Evolutionary conservation across 64 coral and sea anemone genomes (phyloP), one percentile per base, ranked within the genome.

Genomic region (Dendronephthya gigantea): DNA sequence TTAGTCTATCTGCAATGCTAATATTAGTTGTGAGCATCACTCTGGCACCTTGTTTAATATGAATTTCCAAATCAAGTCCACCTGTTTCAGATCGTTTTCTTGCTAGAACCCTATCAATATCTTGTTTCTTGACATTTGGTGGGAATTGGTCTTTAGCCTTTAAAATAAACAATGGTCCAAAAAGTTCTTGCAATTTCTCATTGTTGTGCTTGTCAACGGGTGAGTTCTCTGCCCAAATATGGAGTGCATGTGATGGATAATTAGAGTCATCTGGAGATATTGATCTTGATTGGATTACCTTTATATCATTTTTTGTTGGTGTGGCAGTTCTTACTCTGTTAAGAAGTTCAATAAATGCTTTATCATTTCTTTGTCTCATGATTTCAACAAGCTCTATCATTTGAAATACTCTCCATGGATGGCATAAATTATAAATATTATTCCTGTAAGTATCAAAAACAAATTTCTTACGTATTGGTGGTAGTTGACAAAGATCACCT

Each of bases 331-430:
- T 39, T 27, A 87, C 59, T 45, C 86, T 23, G 34, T 87, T 87
- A 2, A 82, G 76, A 33, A 88, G 69, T 82, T 82, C 70, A 82
- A 74, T 88, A 35, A 88, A 88, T 62, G 89, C 30, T 79, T 90
- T 68, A 58, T 90, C 89, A 86, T 90, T 38, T 41, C 85, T 90
- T 40, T 85, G 88, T 74, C 88, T 69, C 88, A 90, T 90, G 25
- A 90, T 90, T 49, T 90, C 25, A 65, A 40, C 50, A 7, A 90
- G 83, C 34, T 90, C 88, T 86, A 68, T 70, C 84, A 83, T 86
- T 82, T 82, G 23, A 55, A 87, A 90, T 23, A 86, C 55, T 30
- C 82, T 45, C 89, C 89, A 87, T 62, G 89, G 89, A 37, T 90
- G 84, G 27, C 10, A 82, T 7, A 87, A 34, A 49, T 87, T 87